A percentile compares a stretch with the other conserved stretches of the same genome.
These are phyloP conservation scores for Amblyjoppa fuscipennis DNA, from an alignment of 2,888 invertebrate species.

Conservation along the genomic window DNA sequence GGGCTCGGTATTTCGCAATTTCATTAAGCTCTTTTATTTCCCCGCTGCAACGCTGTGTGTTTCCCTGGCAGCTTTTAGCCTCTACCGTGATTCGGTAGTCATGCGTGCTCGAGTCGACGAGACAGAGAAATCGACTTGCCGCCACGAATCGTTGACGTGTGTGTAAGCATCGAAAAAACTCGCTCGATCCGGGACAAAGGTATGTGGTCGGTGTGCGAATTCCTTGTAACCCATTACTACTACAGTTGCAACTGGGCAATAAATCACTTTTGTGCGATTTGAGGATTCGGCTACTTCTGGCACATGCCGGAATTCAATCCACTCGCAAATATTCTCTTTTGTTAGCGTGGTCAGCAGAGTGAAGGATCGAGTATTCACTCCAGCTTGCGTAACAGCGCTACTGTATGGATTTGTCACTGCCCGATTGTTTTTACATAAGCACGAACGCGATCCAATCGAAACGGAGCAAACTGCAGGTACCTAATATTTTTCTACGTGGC, in stretches of 20 bases:
- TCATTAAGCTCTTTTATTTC: conserved; percentile 66
- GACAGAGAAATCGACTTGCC: conserved; percentile 37
- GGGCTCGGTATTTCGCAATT: conserved; percentile 57
- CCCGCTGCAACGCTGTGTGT: conserved; percentile 10
- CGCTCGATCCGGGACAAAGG: neutral
- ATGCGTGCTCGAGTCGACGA: conserved; percentile 16
- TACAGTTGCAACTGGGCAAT: conserved; percentile 12
- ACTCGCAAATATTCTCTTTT: conserved; percentile 17
- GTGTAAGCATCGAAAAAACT: conserved; percentile 10
- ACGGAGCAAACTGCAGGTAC: too few species aligned
- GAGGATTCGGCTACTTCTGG: conserved; percentile 38
- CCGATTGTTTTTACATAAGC: neutral
- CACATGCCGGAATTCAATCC: conserved; percentile 34
- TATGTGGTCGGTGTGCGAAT: conserved; percentile 5
- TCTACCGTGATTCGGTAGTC: conserved; percentile 20
- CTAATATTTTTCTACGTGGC: neutral
- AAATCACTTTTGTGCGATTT: conserved; percentile 40
- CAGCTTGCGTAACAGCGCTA: neutral
- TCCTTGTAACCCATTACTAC: conserved; percentile 12
- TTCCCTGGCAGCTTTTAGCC: conserved; percentile 26
- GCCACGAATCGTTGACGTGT: conserved; percentile 32
- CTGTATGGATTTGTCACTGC: neutral
- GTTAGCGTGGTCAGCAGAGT: neutral
- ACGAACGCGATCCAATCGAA: neutral
- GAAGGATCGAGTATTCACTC: neutral